These are phyloP conservation scores for Bucco capensis DNA, from an alignment of 2,113 vertebrate genomes.

Conservation along the genomic window DNA sequence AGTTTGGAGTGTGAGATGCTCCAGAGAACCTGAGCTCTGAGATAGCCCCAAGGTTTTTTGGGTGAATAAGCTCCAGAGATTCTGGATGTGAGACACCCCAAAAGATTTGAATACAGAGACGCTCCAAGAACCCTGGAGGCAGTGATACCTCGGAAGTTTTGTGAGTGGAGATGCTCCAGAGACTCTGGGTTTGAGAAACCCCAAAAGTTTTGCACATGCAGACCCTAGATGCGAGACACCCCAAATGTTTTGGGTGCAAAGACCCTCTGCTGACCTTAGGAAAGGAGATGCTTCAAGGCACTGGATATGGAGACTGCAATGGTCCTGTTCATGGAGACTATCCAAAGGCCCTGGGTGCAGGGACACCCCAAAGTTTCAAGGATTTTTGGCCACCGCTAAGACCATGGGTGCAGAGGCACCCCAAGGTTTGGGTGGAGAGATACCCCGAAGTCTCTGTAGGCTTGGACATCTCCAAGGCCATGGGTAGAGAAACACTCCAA, in stretches of 20 bases:
- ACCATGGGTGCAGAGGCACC: too few species aligned
- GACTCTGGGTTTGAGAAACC: background rate
- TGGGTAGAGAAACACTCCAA: too few species aligned
- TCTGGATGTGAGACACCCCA: background rate
- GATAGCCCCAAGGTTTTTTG: background rate
- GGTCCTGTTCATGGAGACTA: background rate
- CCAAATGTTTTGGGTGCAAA: background rate
- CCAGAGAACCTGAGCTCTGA: background rate
- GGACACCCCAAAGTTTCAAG: background rate
- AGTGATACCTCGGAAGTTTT: background rate
- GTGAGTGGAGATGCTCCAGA: background rate
- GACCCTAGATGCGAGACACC: background rate
- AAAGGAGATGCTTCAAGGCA: background rate
- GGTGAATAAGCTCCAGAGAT: background rate
- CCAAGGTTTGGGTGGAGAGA: background rate
- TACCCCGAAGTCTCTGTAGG: background rate
- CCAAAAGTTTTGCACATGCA: background rate
- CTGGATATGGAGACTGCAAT: background rate
- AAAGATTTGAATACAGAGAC: background rate
- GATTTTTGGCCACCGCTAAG: background rate
- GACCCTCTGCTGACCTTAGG: background rate
- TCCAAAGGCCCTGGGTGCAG: background rate
- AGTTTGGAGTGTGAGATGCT: rapidly evolving
- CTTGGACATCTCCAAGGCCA: background rate
- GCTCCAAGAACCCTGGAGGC: background rate